Percentiles rank a stretch among this genome's conserved stretches.
phyloP scores from a whole-genome alignment of 2,797 vertebrate species.

The Mus caroli region DNA sequence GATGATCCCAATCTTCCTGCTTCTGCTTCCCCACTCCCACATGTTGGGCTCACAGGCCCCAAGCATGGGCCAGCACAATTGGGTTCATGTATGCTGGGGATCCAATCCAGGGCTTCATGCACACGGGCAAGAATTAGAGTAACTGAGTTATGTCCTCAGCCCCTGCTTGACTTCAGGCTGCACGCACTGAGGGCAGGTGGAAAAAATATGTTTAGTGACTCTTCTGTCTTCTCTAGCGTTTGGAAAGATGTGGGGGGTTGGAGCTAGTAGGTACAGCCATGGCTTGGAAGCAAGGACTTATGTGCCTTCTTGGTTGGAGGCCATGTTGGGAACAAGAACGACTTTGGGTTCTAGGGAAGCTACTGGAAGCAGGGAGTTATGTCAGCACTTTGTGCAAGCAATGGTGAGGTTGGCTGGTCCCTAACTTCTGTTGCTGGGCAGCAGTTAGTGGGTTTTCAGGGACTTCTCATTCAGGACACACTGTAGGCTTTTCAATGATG shows the following conservation, averaged over 20 bases:
- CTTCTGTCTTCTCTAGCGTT: not conserved
- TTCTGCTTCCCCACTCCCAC: too few relatives aligned
- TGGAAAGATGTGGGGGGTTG: accelerated
- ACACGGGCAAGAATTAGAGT: not conserved
- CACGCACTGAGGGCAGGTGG: not conserved
- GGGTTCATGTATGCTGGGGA: not conserved
- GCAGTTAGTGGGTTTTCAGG: not conserved
- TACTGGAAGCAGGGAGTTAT: not conserved
- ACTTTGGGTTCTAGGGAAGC: conserved; percentile 15
- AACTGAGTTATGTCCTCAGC: not conserved
- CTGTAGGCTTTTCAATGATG: not conserved
- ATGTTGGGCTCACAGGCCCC: not conserved
- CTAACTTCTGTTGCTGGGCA: conserved; percentile 15
- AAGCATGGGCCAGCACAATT: not conserved
- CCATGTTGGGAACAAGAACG: not conserved
- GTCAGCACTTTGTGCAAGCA: conserved; percentile 1
- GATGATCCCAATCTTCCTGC: not conserved
- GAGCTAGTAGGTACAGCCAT: not conserved
- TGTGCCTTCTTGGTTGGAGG: not conserved
- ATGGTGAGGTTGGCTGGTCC: not conserved
- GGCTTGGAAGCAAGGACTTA: too few relatives aligned
- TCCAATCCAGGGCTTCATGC: not conserved
- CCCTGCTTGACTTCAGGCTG: not conserved
- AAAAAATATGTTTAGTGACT: not conserved
- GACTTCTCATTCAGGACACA: conserved; percentile 17